These are phyloP conservation scores for Atrina japonica DNA, from an alignment of 2,888 invertebrate genomes.

Conservation along the genomic window DNA sequence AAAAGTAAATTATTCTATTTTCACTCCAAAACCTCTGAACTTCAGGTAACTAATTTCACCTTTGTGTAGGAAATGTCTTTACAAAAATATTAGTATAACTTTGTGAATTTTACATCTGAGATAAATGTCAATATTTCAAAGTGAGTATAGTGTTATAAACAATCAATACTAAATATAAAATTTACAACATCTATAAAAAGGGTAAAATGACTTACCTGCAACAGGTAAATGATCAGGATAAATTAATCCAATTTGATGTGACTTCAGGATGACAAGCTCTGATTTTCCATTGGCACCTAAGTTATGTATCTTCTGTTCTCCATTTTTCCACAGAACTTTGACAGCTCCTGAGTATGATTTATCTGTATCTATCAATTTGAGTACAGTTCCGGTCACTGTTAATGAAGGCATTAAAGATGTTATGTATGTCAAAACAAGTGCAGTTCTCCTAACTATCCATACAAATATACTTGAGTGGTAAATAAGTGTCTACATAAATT, in stretches of 20 bases:
- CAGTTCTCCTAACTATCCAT: not conserved
- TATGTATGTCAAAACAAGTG: no score
- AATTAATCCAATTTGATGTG: slow-evolving; percentile 42
- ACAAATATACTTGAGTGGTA: not conserved
- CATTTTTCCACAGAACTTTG: slow-evolving; percentile 45
- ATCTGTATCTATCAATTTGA: slow-evolving; percentile 34
- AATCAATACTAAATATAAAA: no score
- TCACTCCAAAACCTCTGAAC: no score
- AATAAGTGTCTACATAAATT: no score
- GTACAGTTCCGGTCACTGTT: slow-evolving; percentile 31
- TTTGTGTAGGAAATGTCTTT: no score
- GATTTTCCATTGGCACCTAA: slow-evolving; percentile 48
- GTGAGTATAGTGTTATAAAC: no score
- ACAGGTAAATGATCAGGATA: slow-evolving; percentile 53
- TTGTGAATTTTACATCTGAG: no score
- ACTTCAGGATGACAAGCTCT: slow-evolving; percentile 45
- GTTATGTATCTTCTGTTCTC: slow-evolving; percentile 35
- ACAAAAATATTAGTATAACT: no score
- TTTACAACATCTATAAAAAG: no score
- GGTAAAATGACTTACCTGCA: slow-evolving; percentile 38
- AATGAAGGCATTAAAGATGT: not conserved
- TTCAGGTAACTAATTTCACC: no score
- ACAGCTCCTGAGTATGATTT: slow-evolving; percentile 42
- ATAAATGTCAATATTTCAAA: no score
- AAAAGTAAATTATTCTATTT: no score